Conservation (phyloP, 2,113 vertebrate genomes). For the Nothoprocta perdicaria region DNA sequence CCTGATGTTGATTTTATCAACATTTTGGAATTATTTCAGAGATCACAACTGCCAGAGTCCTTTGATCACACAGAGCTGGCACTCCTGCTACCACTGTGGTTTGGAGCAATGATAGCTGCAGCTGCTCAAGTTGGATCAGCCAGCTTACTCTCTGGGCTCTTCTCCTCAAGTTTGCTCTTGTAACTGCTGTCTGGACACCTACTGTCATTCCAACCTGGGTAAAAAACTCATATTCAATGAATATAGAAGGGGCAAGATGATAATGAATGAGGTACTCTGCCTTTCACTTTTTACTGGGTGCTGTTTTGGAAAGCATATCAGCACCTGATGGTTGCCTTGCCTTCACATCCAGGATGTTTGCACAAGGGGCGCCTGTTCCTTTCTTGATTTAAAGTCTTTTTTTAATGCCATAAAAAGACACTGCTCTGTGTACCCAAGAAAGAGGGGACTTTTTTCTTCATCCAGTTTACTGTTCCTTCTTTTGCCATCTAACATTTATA, state of each 20-base stretch:
- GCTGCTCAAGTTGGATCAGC: conserved; percentile 7
- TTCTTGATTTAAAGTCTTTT: neutral
- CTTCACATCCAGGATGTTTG: rapidly evolving
- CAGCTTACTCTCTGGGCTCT: neutral
- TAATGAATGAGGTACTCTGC: neutral
- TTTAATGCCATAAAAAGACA: neutral
- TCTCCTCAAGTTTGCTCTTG: neutral
- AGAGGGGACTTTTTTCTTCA: neutral
- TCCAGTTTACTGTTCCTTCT: neutral
- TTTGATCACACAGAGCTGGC: conserved; percentile 33
- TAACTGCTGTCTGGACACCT: neutral
- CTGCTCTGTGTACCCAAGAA: neutral
- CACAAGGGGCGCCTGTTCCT: neutral
- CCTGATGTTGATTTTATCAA: neutral
- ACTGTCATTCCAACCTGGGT: neutral
- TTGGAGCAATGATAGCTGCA: neutral
- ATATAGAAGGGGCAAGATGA: neutral
- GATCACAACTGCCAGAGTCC: conserved; percentile 11
- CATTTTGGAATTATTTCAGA: conserved; percentile 41
- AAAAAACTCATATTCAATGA: neutral
- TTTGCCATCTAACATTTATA: neutral
- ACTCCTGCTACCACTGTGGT: neutral
- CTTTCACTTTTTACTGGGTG: neutral
- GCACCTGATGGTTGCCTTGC: neutral
- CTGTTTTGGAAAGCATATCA: neutral